Conservation (phyloP, 2,888 invertebrate species). For the Clistopyga incitator region DNA sequence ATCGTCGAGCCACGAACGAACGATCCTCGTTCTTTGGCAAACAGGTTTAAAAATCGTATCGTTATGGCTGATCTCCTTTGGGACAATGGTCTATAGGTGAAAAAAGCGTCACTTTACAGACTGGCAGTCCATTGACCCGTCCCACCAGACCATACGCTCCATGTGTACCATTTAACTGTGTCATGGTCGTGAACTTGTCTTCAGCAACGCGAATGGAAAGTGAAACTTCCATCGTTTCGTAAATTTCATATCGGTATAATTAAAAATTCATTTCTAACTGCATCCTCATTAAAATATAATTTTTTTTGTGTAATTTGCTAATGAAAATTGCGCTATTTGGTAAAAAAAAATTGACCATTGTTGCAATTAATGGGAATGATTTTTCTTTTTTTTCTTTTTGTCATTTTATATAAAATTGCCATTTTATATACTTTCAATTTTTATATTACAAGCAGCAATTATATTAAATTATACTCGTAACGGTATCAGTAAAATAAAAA, state of each 20-base stretch:
- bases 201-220: neutral
- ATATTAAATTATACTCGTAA: too few relatives aligned
- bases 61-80: neutral
- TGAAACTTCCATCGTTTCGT: neutral
- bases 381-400: too few relatives aligned
- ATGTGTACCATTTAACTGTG: neutral
- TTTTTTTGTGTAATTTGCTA: too few relatives aligned
- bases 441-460: too few relatives aligned
- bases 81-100: neutral
- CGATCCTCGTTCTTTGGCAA: neutral
- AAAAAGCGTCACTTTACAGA: neutral
- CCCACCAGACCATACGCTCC: neutral
- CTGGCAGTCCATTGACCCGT: conserved; percentile 6
- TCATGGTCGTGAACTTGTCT: neutral
- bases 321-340: too few relatives aligned
- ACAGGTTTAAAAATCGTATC: conserved; percentile 7
- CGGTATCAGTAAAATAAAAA: too few relatives aligned
- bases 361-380: too few relatives aligned
- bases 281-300: too few relatives aligned
- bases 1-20: neutral
- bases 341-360: too few relatives aligned
- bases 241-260: neutral
- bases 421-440: too few relatives aligned
- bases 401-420: too few relatives aligned
- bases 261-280: too few relatives aligned